A percentile compares a stretch with the other conserved stretches of the same genome.
Conservation (phyloP, 2,113 vertebrate genomes). For the Urocynchramus pylzowi region DNA sequence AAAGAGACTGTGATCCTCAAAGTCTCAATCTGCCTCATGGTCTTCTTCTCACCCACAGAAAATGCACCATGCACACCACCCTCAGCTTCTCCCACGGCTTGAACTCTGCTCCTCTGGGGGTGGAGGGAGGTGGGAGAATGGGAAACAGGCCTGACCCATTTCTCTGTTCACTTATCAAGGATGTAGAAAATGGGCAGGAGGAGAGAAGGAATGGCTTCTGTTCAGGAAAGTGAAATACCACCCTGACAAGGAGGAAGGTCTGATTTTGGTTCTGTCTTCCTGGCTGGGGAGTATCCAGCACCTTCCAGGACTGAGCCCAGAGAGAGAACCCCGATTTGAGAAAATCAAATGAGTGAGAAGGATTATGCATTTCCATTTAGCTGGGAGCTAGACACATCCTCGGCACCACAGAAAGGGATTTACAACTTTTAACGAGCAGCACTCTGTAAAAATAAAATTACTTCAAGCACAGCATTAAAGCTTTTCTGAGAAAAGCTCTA, state of each 20-base stretch:
- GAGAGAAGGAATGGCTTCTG: not conserved
- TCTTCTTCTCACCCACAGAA: not conserved
- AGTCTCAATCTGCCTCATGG: not conserved
- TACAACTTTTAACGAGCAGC: slow-evolving; percentile 45
- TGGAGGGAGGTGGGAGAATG: not conserved
- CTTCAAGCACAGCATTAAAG: slow-evolving; percentile 54
- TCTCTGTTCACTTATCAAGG: not conserved
- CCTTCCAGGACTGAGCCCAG: not conserved
- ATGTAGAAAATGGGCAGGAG: not conserved
- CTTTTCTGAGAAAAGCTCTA: slow-evolving; percentile 39
- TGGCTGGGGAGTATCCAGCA: not conserved
- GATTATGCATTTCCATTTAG: slow-evolving; percentile 32
- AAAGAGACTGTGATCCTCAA: not conserved
- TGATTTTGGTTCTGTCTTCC: not conserved
- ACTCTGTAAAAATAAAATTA: slow-evolving; percentile 52
- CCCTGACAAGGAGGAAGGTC: not conserved
- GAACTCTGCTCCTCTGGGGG: not conserved
- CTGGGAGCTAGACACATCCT: not conserved
- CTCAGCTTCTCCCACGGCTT: not conserved
- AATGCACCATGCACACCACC: not conserved
- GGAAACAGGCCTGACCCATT: not conserved
- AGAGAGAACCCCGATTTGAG: not conserved
- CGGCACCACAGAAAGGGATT: not conserved
- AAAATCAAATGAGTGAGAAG: not conserved
- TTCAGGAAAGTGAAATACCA: not conserved